Base-by-base conservation (phyloP, 2,113 vertebrate genomes). In the Nasalis larvatus region DNA sequence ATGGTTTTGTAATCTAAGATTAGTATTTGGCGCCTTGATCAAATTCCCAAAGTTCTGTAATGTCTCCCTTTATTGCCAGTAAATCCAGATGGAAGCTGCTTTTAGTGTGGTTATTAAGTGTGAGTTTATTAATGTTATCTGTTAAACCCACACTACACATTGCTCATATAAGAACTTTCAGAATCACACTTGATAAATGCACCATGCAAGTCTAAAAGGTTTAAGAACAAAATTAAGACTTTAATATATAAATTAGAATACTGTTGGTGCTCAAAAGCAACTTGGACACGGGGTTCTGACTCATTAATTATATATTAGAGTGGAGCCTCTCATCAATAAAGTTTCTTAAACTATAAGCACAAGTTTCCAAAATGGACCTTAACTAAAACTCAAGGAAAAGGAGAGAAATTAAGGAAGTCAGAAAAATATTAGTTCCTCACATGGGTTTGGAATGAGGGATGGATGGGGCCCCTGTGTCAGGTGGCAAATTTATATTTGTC, bases 21-120 rank as follows among this genome's bases (percentile, higher is more conserved):
- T 97, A 98, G 96, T 80, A 89, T 78, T 86, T 12, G 95, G 95
- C 60, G 42, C 98, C 98, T 98, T 96, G 77, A 95, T 97, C 96
- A 96, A 98, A 97, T 98, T 98, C 97, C 97, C 96, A 94, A 96
- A 97, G 94, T 97, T 98, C 97, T 94, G 97, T 96, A 97, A 98
- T 97, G 98, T 98, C 96, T 97, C 87, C 40, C 86, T 96, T 97
- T 92, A 97, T 90, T 98, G 97, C 96, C 97, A 97, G 96, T 97
- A 98, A 97, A 97, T 96, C 96, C 97, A 98, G 97, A 97, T 98
- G 97, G 86, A 97, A 97, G 93, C 86, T 17, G 96, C 96, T 98
- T 94, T 96, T 92, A 95, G 87, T 84, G 81, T 88, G 92, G 76
- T 97, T 97, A 97, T 97, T 97, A 97, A 98, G 96, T 97, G 95